Evolutionary conservation across 2,797 vertebrate species (phyloP).

Genomic region (Eremophila alpestris): DNA sequence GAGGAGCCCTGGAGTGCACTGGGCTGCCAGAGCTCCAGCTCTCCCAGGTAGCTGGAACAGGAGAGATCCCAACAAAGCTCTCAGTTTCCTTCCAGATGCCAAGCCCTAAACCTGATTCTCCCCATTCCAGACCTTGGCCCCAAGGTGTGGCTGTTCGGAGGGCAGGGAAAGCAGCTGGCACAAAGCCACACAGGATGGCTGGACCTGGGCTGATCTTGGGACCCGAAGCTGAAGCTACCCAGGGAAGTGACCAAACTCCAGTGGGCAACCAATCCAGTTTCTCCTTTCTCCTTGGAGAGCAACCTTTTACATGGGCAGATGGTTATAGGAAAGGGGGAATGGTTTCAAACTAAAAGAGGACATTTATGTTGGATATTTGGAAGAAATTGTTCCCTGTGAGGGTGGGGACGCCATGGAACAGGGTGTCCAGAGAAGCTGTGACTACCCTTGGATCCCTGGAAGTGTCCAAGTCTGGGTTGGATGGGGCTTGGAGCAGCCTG

Average conservation of each 20-base stretch:
- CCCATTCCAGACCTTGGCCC: no score
- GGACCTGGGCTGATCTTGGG: not conserved
- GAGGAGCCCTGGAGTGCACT: not conserved
- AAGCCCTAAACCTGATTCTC: not conserved
- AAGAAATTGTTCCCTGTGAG: not conserved
- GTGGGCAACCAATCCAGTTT: not conserved
- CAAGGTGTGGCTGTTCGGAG: not conserved
- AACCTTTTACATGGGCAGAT: not conserved
- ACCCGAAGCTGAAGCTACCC: not conserved
- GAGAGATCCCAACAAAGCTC: not conserved
- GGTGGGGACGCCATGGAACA: not conserved
- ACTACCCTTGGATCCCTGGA: not conserved
- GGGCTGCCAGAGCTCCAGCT: not conserved
- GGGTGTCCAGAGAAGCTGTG: not conserved
- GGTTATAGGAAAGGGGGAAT: not conserved
- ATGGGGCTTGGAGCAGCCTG: accelerated
- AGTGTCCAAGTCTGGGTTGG: accelerated
- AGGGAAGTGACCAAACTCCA: not conserved
- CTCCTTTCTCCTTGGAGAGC: not conserved
- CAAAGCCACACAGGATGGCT: accelerated
- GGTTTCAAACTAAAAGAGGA: not conserved
- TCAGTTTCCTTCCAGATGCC: not conserved
- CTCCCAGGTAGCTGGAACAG: not conserved
- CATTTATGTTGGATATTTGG: not conserved
- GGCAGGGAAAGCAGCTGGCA: not conserved